phyloP scores from a whole-genome alignment of 2,113 vertebrate genomes.

The Gopherus flavomarginatus region DNA sequence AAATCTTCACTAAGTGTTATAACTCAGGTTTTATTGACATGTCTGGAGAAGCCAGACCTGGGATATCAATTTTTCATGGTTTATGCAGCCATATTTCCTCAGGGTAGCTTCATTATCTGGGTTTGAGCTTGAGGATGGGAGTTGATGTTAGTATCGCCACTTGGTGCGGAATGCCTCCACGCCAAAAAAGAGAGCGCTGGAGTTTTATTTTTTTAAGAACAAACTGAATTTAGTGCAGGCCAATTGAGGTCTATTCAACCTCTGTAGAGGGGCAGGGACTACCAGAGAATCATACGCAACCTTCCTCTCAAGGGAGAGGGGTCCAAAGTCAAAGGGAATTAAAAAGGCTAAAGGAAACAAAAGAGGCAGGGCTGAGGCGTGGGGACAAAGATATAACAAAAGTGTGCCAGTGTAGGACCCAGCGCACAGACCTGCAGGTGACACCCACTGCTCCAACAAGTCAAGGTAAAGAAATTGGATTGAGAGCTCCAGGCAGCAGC shows the following conservation, averaged over 20 bases:
- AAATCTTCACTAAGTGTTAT: not conserved
- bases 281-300: not conserved
- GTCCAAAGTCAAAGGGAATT: not conserved
- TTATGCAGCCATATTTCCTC: not conserved
- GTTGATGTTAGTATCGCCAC: slow-evolving; percentile 31
- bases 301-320: not conserved
- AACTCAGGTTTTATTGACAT: not conserved
- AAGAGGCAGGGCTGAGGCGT: not conserved
- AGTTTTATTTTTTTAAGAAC: not conserved
- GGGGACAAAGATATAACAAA: not conserved
- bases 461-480: not conserved
- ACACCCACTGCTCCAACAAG: not conserved
- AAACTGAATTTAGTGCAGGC: slow-evolving; percentile 7
- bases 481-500: not conserved
- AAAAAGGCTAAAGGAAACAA: not conserved
- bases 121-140: slow-evolving; percentile 13
- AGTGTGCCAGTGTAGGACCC: not conserved
- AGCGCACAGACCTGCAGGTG: not conserved
- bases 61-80: not conserved
- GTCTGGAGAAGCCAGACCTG: not conserved
- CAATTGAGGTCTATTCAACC: not conserved
- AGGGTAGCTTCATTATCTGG: not conserved
- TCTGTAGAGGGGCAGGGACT: not conserved
- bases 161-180: slow-evolving; percentile 1
- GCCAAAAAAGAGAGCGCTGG: not conserved